Conservation (phyloP, 2,888 invertebrate genomes). For the Cosmorhoe ocellata region DNA sequence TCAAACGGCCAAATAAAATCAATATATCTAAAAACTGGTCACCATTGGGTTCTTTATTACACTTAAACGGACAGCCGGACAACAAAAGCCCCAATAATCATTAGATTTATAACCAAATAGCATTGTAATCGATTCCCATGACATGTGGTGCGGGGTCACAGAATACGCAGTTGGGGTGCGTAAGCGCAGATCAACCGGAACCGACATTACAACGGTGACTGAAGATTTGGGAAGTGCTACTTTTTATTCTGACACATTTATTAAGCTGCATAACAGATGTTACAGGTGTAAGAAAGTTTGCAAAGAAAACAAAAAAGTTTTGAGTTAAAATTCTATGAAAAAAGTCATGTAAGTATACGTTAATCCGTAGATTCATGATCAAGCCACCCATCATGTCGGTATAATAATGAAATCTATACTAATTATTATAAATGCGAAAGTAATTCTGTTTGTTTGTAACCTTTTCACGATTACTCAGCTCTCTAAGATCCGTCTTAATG, state of each 20-base stretch:
- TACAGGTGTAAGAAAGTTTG: too few species aligned
- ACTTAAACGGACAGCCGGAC: slow-evolving; percentile 16
- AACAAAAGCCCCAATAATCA: slow-evolving; percentile 39
- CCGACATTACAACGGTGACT: slow-evolving; percentile 26
- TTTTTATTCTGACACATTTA: slow-evolving; percentile 26
- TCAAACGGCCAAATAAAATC: too few species aligned
- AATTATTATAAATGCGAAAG: too few species aligned
- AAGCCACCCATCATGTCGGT: too few species aligned
- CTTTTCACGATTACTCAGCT: too few species aligned
- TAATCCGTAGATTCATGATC: too few species aligned
- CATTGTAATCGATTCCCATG: slow-evolving; percentile 65
- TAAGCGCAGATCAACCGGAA: slow-evolving; percentile 37
- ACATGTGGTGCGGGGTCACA: slow-evolving; percentile 42
- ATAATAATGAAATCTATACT: too few species aligned
- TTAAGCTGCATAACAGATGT: slow-evolving; percentile 20
- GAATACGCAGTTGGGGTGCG: slow-evolving; percentile 24
- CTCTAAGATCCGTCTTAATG: too few species aligned
- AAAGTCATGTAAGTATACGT: too few species aligned
- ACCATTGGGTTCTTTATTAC: neutral
- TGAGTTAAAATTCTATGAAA: too few species aligned
- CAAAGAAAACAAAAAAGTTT: too few species aligned
- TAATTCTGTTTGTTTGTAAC: too few species aligned
- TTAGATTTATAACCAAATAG: slow-evolving; percentile 48
- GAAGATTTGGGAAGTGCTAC: slow-evolving; percentile 30
- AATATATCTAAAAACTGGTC: neutral